These are phyloP conservation scores for Pristionchus japonicus DNA, from an alignment of 2,888 invertebrate species.

Conservation along the genomic window DNA sequence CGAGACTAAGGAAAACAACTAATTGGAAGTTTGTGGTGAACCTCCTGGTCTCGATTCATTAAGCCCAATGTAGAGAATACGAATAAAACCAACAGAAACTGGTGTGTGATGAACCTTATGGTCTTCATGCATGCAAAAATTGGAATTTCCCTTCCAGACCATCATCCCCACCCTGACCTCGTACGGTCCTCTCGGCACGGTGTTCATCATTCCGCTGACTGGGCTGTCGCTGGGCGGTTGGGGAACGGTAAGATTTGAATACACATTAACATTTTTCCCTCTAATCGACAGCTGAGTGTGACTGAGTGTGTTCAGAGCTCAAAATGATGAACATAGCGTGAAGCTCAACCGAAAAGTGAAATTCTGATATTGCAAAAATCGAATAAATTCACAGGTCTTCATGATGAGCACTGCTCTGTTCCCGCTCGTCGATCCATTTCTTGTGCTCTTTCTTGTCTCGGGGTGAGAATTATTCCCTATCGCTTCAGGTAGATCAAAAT, in stretches of 20 bases:
- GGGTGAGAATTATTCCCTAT: too few relatives aligned
- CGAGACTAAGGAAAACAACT: neutral
- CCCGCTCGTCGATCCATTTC: slow-evolving; percentile 2
- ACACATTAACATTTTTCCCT: too few relatives aligned
- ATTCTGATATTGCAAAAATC: too few relatives aligned
- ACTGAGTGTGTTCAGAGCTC: too few relatives aligned
- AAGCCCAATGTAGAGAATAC: too few relatives aligned
- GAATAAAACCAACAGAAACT: too few relatives aligned
- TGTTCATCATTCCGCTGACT: neutral
- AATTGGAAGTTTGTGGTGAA: neutral
- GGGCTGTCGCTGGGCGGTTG: neutral
- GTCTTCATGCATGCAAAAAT: too few relatives aligned
- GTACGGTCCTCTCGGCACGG: neutral
- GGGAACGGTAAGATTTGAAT: slow-evolving; percentile 7
- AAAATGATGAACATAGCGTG: too few relatives aligned
- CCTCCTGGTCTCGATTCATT: too few relatives aligned
- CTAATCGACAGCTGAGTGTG: too few relatives aligned
- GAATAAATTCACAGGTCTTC: neutral
- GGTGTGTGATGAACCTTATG: too few relatives aligned
- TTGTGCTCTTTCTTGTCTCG: neutral
- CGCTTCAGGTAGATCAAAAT: too few relatives aligned
- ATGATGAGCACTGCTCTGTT: slow-evolving; percentile 24
- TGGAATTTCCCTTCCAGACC: neutral
- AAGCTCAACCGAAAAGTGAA: neutral
- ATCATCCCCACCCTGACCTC: neutral